Evolutionary conservation across 2,888 invertebrate genomes (phyloP).

Genomic region (Spodoptera littoralis): DNA sequence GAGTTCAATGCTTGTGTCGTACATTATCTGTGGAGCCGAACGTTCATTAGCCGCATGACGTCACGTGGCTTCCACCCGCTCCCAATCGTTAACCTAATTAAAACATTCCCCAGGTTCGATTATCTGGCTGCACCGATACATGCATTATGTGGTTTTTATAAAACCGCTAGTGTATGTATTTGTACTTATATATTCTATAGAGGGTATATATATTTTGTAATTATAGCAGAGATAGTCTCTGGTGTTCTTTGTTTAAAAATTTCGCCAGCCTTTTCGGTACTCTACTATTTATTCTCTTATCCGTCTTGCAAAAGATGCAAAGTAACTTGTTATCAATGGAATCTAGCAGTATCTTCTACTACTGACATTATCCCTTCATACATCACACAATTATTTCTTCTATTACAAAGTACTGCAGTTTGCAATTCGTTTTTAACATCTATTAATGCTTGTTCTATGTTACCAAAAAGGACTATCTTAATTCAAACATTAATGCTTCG

Average conservation of each 20-base stretch:
- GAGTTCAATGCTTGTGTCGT: conserved; percentile 8
- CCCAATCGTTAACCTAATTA: conserved; percentile 78
- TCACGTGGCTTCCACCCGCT: conserved; percentile 39
- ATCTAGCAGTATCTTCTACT: no score
- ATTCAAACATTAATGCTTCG: no score
- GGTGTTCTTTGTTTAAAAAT: conserved; percentile 1
- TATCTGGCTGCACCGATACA: conserved; percentile 57
- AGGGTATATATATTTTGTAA: conserved; percentile 9
- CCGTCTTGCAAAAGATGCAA: no score
- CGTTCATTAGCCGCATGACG: conserved; percentile 55
- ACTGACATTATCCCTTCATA: not conserved
- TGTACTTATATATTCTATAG: conserved; percentile 3
- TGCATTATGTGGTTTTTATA: conserved; percentile 40
- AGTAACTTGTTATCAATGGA: no score
- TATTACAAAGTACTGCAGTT: no score
- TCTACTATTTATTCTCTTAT: no score
- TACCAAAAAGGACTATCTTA: no score
- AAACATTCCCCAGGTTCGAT: conserved; percentile 73
- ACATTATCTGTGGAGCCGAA: conserved; percentile 32
- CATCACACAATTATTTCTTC: no score
- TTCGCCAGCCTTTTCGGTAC: no score
- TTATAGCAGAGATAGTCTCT: conserved; percentile 4
- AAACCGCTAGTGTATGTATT: not conserved
- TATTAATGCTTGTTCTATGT: no score
- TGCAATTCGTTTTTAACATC: no score